A percentile compares a stretch with the other conserved stretches of the same genome.
Conservation (phyloP, 1,140 invertebrate species). For the Spodoptera litura region DNA sequence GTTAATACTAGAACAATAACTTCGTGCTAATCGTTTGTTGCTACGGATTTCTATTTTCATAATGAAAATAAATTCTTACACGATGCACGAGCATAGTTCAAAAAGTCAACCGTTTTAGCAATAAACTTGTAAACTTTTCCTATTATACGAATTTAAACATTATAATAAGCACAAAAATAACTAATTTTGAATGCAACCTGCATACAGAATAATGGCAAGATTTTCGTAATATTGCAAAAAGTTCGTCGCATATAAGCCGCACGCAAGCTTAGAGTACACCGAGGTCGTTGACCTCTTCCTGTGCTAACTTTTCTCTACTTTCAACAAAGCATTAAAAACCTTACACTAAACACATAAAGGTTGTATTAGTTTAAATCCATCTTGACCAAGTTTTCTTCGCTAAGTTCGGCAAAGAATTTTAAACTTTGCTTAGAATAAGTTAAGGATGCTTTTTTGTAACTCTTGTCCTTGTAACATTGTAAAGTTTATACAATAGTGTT, state of each 20-base stretch:
- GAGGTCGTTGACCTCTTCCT: constrained; percentile 52
- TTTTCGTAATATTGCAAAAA: constrained; percentile 25
- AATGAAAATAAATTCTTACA: neutral
- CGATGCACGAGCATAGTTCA: too few species aligned
- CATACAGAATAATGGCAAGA: neutral
- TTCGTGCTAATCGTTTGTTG: too few species aligned
- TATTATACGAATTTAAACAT: neutral
- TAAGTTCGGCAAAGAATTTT: constrained; percentile 14
- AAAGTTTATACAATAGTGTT: neutral
- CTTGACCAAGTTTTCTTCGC: constrained; percentile 11
- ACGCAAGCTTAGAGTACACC: constrained; percentile 38
- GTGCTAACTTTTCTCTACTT: constrained; percentile 53
- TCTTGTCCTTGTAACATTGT: neutral
- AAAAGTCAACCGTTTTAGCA: neutral
- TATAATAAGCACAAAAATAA: neutral
- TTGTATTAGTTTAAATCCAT: neutral
- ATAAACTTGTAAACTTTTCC: neutral
- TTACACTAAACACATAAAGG: neutral
- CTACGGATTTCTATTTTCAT: too few species aligned
- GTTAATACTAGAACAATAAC: too few species aligned
- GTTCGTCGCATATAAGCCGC: constrained; percentile 48
- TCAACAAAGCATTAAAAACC: constrained; percentile 30
- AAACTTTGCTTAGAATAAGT: neutral
- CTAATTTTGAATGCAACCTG: neutral
- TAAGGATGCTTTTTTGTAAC: constrained; percentile 2